Evolutionary conservation across 2,888 invertebrate genomes (phyloP), one percentile per base, ranked within the genome.

Genomic region (Brachyopa scutellaris): DNA sequence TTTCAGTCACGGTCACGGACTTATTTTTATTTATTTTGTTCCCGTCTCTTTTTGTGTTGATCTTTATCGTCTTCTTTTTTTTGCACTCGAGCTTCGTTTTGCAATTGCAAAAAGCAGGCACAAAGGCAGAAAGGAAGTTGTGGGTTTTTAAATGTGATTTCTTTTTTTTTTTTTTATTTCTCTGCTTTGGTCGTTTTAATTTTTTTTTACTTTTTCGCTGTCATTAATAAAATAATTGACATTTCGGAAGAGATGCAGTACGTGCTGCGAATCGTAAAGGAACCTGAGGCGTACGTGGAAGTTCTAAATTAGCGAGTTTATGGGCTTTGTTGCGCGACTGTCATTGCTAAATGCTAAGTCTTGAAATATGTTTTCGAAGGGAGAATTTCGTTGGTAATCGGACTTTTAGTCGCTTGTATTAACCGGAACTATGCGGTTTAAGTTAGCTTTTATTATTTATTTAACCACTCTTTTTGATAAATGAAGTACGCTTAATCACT

Each of bases 1-100:
- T 72, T 82, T 82, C 66, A 77, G 82, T 82, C 82, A 82, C 82
- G 77, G 82, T 82, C 77, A 82, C 70, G 82, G 77, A 77, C 66
- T 82, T 59, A 13, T 31, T 62, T 36, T 15, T 59, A 38, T 57
- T 55, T 33, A 45, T 38, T 38, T 45, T 29, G 21, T 38, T 29
- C 29, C 29, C 15, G 31, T 23, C 21, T 38, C 47, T 61, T 55
- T 67, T 67, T 64, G 51, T 8, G 23, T 69, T 62, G 82, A 70
- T 82, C 72, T 59, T 59, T 77, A 77, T 82, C 82, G 40, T 66
- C 51, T 47, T 26, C 33, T 21, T 21, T 47, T 38, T 36, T 7
- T 23, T 59, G 33, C 23, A 49, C 51, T 61, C 49, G 67, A 55
- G 47, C 61, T 67, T 67, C 61, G 64, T 47, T 59, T 74, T 69